Evolutionary conservation across 2,113 vertebrate genomes (phyloP).

Genomic region (Taurulus bubalis): DNA sequence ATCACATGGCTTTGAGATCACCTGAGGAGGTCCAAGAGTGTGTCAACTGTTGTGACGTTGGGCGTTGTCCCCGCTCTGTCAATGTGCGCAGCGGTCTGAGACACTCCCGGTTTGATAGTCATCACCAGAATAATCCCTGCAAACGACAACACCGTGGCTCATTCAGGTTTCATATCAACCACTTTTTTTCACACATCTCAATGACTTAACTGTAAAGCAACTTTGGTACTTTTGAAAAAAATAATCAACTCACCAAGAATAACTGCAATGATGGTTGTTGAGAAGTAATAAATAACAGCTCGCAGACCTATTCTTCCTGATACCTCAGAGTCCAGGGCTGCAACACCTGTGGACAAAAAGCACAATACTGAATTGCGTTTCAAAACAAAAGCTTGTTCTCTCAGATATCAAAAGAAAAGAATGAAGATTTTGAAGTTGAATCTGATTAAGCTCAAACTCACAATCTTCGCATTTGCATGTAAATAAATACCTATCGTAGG

Average conservation of each 20-base stretch:
- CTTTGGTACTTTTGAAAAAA: neutral
- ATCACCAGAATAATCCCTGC: conserved; percentile 94
- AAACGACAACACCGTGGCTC: neutral
- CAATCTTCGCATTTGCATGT: too few relatives aligned
- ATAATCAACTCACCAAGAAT: conserved; percentile 87
- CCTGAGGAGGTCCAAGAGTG: conserved; percentile 96
- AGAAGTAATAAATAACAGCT: conserved; percentile 94
- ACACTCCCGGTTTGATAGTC: conserved; percentile 93
- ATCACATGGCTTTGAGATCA: conserved; percentile 52
- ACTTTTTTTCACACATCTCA: neutral
- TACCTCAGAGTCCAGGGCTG: conserved; percentile 92
- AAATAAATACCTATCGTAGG: too few relatives aligned
- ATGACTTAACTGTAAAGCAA: neutral
- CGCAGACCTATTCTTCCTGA: conserved; percentile 96
- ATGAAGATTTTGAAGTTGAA: neutral
- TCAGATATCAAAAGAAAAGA: neutral
- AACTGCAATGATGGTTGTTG: conserved; percentile 93
- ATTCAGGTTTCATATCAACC: neutral
- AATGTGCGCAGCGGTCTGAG: conserved; percentile 88
- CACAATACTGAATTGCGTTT: neutral
- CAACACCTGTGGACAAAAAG: conserved; percentile 86
- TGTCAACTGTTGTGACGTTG: conserved; percentile 93
- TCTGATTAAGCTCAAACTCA: neutral
- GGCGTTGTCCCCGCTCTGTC: conserved; percentile 90
- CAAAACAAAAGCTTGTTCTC: neutral